Percentiles rank a stretch among this genome's conserved stretches.
These are phyloP conservation scores for Pipistrellus nathusii DNA, from an alignment of 2,797 vertebrate species.

Conservation along the genomic window DNA sequence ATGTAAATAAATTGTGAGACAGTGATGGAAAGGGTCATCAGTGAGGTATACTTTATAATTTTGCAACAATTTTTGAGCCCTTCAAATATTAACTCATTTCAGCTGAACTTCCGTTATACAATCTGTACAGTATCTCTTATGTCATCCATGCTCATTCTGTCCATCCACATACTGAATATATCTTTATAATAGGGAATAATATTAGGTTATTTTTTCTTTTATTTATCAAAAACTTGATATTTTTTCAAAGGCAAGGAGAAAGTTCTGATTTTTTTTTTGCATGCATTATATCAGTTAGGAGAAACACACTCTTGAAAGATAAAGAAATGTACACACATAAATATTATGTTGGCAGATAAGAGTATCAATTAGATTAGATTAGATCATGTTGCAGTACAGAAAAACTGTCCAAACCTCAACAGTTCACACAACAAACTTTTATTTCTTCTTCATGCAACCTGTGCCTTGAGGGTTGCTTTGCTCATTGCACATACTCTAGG, in stretches of 20 bases:
- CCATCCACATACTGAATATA: not conserved
- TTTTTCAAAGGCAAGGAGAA: not conserved
- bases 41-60: not conserved
- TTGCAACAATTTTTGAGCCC: not conserved
- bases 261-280: not conserved
- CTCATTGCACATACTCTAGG: not conserved
- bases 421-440: not conserved
- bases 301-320: not conserved
- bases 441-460: not conserved
- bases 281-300: not conserved
- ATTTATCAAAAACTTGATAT: not conserved
- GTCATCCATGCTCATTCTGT: not conserved
- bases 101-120: not conserved
- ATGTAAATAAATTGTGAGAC: not conserved
- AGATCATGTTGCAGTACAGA: not conserved
- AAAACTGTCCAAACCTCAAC: not conserved
- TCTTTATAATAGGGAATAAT: not conserved
- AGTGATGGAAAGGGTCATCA: not conserved
- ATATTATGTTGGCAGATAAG: not conserved
- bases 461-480: not conserved
- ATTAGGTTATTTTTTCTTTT: conserved; percentile 16
- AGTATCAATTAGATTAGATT: not conserved
- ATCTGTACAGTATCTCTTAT: not conserved
- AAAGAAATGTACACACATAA: not conserved
- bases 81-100: not conserved